Evolutionary conservation across 2,797 vertebrate genomes (phyloP), one percentile per base, ranked within the genome.

Genomic region (Sternotherus odoratus): DNA sequence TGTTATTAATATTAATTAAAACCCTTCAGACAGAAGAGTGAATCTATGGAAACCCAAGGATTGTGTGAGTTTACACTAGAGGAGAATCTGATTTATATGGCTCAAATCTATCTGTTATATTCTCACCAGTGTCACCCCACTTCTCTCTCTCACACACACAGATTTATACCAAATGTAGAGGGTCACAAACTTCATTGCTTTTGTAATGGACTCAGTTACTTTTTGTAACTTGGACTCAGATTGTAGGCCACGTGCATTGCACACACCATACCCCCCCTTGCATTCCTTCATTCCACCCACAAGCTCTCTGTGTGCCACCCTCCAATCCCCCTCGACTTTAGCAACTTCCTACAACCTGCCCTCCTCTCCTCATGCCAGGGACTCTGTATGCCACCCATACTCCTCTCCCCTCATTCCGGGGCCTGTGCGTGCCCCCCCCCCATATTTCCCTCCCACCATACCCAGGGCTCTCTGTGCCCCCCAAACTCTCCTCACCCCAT

Each of bases 1-100:
- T 33, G 10, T 33, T 88, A 92, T 94, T 79, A 72, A 82, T 75
- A 88, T 53, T 81, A 46, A 85, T 82, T 19, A 94, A 89, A 8
- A 80, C 33, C 49, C 46, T 82, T 92, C 85, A 88, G 60, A 91
- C 2, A 54, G 0, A 1, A 84, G 49, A 16, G 39, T 12, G n/a
- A 90, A 56, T 84, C 53, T 87, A 78, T 39, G 72, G 48, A 91
- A 89, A 69, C 0, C 0, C 51, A 86, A 83, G 36, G 39, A 82
- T 60, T 4, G 16, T 0, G 3, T 77, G 28, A 1, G 0, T 50
- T 49, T 0, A 1, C 77, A 87, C 28, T 21, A 51, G 75, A 89
- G 78, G 30, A 88, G 57, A 54, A 72, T 51, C 82, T 82, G 75
- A 43, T 77, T 50, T 36, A n/a, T 82, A 83, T 56, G 60, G 57